Evolutionary conservation across 2,113 vertebrate genomes (phyloP).

Genomic region (Festucalex cinctus): DNA sequence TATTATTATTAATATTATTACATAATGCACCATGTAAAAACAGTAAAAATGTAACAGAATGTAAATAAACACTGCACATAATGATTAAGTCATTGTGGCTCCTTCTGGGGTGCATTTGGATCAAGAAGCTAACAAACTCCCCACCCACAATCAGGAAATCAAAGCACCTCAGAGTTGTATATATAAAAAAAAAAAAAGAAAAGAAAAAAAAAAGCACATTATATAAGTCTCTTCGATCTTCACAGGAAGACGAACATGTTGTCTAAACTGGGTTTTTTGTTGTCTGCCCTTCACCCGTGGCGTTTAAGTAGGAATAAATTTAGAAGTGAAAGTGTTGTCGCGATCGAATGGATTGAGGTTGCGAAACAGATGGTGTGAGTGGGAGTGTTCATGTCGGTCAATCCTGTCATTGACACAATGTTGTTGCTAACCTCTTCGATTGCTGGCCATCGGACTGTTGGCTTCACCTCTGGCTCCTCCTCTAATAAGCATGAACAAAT

Average conservation of each 20-base stretch:
- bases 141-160: too few species aligned
- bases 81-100: too few species aligned
- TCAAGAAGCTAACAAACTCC: too few species aligned
- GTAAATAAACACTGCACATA: too few species aligned
- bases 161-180: neutral
- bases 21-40: too few species aligned
- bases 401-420: neutral
- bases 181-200: neutral
- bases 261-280: neutral
- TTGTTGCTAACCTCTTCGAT: conserved; percentile 55
- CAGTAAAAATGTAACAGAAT: too few species aligned
- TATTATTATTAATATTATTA: too few species aligned
- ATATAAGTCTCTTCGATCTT: neutral
- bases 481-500: conserved; percentile 48
- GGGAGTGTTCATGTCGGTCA: neutral
- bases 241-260: neutral
- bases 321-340: neutral
- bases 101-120: too few species aligned
- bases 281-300: neutral
- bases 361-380: neutral
- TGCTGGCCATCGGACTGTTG: conserved; percentile 27
- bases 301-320: neutral
- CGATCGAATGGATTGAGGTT: neutral
- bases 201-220: neutral
- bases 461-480: conserved; percentile 42